Evolutionary conservation across 2,113 vertebrate genomes (phyloP).

Genomic region (Gobio gobio): DNA sequence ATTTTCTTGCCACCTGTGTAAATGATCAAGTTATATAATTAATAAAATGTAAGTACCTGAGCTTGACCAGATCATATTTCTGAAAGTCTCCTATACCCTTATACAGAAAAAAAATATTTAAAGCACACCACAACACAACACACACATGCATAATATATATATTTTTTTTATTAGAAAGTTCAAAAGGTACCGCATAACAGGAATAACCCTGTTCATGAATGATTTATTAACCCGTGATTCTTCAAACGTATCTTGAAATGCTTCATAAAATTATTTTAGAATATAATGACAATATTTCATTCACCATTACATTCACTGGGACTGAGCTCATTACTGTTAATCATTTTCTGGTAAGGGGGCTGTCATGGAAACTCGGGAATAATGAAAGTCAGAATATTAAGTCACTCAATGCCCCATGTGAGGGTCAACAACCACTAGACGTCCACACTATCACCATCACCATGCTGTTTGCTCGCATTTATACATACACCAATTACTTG

Average conservation of each 20-base stretch:
- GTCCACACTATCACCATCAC: neutral
- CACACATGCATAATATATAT: neutral
- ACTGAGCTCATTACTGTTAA: conserved; percentile 24
- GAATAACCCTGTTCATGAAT: conserved; percentile 26
- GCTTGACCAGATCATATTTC: neutral
- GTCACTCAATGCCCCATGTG: conserved; percentile 10
- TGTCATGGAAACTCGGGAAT: conserved; percentile 27
- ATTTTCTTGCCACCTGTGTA: too few relatives aligned
- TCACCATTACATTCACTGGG: conserved; percentile 11
- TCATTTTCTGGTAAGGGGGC: conserved; percentile 5
- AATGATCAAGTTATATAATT: too few relatives aligned
- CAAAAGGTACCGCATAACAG: conserved; percentile 18
- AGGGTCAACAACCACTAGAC: conserved; percentile 18
- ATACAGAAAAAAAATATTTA: neutral
- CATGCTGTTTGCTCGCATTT: neutral
- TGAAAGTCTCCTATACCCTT: neutral
- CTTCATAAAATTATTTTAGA: neutral
- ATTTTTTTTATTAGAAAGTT: neutral
- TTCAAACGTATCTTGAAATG: conserved; percentile 20
- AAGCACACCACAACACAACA: neutral
- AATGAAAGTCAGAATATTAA: conserved; percentile 31
- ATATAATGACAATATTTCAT: conserved; percentile 16
- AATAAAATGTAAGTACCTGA: too few relatives aligned
- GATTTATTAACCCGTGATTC: neutral
- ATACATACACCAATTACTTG: conserved; percentile 18